Evolutionary conservation across 2,113 vertebrate genomes (phyloP).

Genomic region (Brachypodius melanocephalos): DNA sequence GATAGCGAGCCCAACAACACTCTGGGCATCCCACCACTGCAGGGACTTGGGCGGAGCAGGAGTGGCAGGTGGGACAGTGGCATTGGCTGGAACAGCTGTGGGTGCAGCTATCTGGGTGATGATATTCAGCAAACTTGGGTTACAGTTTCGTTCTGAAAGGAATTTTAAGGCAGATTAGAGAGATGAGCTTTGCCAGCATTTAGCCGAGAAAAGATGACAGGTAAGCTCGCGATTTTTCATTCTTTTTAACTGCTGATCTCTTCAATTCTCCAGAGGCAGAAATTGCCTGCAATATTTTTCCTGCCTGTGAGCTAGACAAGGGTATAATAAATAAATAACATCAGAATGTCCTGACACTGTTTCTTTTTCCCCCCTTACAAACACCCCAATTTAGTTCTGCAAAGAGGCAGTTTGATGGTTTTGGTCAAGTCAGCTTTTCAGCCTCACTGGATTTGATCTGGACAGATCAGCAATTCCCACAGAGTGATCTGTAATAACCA

Average conservation of each 20-base stretch:
- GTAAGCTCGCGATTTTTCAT: not conserved
- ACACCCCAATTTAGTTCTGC: not conserved
- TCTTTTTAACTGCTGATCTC: not conserved
- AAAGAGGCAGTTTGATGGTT: not conserved
- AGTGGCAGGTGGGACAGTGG: constrained; percentile 63
- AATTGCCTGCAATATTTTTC: not conserved
- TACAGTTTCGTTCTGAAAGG: constrained; percentile 83
- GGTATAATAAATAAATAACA: not conserved
- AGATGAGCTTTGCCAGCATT: not conserved
- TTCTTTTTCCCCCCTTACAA: not conserved
- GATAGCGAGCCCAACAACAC: constrained; percentile 79
- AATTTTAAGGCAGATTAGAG: not conserved
- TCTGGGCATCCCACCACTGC: constrained; percentile 86
- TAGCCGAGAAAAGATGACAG: not conserved
- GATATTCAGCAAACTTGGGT: constrained; percentile 86
- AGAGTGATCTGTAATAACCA: not conserved
- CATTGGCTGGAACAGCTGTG: constrained; percentile 74
- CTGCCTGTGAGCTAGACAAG: not conserved
- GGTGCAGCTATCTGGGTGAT: constrained; percentile 77
- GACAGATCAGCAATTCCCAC: not conserved
- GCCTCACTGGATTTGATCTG: not conserved
- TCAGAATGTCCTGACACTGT: not conserved
- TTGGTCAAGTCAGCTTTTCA: not conserved
- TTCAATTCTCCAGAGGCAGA: not conserved
- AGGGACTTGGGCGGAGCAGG: constrained; percentile 69